phyloP scores from a whole-genome alignment of 2,113 vertebrate species.

The Scolopax mira region DNA sequence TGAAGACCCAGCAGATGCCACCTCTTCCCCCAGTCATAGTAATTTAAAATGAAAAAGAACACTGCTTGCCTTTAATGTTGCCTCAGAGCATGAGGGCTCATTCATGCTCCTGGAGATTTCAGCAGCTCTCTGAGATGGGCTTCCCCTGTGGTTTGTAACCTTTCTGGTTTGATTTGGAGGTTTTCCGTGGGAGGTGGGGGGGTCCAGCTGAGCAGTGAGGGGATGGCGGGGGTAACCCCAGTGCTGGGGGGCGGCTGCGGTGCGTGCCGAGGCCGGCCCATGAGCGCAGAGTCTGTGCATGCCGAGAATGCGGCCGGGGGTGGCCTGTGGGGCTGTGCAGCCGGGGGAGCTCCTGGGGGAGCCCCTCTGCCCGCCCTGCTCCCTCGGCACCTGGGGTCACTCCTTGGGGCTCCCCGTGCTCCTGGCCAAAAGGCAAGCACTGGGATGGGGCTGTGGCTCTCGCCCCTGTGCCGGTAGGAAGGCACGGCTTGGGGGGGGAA shows the following conservation, averaged over 20 bases:
- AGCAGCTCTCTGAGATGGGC: background rate
- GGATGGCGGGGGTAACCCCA: accelerated
- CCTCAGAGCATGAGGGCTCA: background rate
- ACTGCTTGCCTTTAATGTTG: background rate
- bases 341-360: background rate
- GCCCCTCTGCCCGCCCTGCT: background rate
- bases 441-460: background rate
- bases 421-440: accelerated
- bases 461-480: accelerated
- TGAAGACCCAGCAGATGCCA: background rate
- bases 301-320: background rate
- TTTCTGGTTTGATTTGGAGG: background rate
- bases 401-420: background rate
- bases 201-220: background rate
- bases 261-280: background rate
- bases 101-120: background rate
- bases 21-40: background rate
- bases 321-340: background rate
- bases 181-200: background rate
- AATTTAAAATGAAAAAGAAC: background rate
- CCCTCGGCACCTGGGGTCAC: too few relatives aligned
- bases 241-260: accelerated
- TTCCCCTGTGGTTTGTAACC: background rate
- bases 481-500: accelerated
- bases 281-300: background rate